A percentile compares a stretch with the other conserved stretches of the same genome.
Conservation (phyloP, 2,888 invertebrate species). For the Sminthurides aquaticus region DNA sequence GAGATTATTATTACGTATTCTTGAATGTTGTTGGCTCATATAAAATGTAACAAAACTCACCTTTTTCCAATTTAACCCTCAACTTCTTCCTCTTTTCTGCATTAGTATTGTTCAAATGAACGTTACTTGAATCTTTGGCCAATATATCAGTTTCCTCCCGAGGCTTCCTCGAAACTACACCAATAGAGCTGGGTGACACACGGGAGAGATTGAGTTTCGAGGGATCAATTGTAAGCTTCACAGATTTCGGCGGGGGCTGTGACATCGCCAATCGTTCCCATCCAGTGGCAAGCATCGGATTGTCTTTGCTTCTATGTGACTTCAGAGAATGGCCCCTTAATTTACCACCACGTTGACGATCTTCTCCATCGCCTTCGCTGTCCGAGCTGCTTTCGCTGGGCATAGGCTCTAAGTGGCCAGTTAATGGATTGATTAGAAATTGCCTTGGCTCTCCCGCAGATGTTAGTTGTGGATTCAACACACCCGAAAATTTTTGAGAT, state of each 20-base stretch:
- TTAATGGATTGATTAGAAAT: slow-evolving; percentile 82
- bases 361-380: slow-evolving; percentile 47
- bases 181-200: neutral
- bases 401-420: slow-evolving; percentile 73
- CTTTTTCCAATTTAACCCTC: slow-evolving; percentile 72
- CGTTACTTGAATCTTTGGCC: slow-evolving; percentile 20
- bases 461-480: slow-evolving; percentile 39
- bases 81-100: slow-evolving; percentile 65
- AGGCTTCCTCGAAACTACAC: neutral
- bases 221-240: slow-evolving; percentile 16
- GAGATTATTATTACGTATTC: no score
- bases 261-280: slow-evolving; percentile 18
- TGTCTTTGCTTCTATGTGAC: slow-evolving; percentile 21
- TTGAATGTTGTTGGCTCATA: no score
- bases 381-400: slow-evolving; percentile 59
- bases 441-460: slow-evolving; percentile 60
- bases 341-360: neutral
- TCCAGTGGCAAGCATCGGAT: slow-evolving; percentile 13
- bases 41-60: slow-evolving; percentile 42
- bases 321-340: slow-evolving; percentile 6
- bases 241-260: slow-evolving; percentile 11
- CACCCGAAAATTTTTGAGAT: neutral
- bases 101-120: slow-evolving; percentile 18
- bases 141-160: neutral
- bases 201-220: slow-evolving; percentile 15